These are phyloP conservation scores for Hydriomena furcata DNA, from an alignment of 2,888 invertebrate genomes.

Conservation along the genomic window DNA sequence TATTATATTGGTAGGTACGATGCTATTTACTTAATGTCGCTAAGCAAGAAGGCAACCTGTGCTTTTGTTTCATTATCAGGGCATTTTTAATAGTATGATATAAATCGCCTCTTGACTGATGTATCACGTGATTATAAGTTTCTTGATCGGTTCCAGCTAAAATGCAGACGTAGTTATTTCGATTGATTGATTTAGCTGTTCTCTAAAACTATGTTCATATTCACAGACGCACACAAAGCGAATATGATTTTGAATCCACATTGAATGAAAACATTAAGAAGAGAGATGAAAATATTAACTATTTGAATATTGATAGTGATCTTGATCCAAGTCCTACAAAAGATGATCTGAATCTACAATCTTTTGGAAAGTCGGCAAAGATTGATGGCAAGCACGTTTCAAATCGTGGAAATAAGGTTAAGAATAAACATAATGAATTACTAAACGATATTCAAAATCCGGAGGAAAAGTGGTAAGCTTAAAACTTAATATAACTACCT, in stretches of 20 bases:
- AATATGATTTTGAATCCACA: constrained; percentile 35
- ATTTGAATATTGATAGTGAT: constrained; percentile 25
- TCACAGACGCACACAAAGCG: constrained; percentile 28
- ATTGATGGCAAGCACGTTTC: constrained; percentile 25
- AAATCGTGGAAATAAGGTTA: constrained; percentile 27
- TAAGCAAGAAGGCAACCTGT: too few relatives aligned
- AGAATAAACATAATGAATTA: constrained; percentile 32
- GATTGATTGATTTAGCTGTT: background rate
- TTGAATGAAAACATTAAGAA: constrained; percentile 25
- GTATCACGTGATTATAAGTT: too few relatives aligned
- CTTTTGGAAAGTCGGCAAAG: constrained; percentile 5
- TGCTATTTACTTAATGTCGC: too few relatives aligned
- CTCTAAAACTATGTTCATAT: constrained; percentile 5
- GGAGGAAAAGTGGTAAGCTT: constrained; percentile 50
- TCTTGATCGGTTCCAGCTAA: too few relatives aligned
- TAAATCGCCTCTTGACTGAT: too few relatives aligned
- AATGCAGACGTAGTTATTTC: background rate
- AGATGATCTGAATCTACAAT: background rate
- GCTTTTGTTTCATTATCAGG: too few relatives aligned
- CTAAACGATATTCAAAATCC: constrained; percentile 31
- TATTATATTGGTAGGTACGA: too few relatives aligned
- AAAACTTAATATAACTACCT: too few relatives aligned
- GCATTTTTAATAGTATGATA: too few relatives aligned
- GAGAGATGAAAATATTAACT: constrained; percentile 32
- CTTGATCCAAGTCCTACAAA: background rate